These are phyloP conservation scores for Habrosyne pyritoides DNA, from an alignment of 2,888 invertebrate species.

Conservation along the genomic window DNA sequence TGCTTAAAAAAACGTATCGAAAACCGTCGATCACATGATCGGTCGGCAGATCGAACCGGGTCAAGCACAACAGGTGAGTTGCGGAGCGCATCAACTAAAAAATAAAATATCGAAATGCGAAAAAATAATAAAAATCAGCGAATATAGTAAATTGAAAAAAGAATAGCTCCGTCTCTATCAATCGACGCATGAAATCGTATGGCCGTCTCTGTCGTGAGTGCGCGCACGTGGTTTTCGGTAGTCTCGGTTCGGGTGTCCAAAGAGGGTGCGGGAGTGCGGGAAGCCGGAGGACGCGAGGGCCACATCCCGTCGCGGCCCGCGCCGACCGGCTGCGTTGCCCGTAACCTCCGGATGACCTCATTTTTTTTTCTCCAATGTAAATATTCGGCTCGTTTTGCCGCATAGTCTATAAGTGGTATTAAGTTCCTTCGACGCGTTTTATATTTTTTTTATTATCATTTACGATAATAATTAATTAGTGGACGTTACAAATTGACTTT, in stretches of 20 bases:
- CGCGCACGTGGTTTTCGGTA: slow-evolving; percentile 76
- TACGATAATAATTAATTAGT: slow-evolving; percentile 51
- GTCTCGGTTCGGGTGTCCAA: slow-evolving; percentile 45
- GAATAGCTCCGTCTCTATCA: slow-evolving; percentile 59
- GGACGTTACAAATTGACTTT: slow-evolving; percentile 55
- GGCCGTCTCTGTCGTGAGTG: slow-evolving; percentile 61
- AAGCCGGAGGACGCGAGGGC: slow-evolving; percentile 47
- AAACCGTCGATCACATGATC: slow-evolving; percentile 78
- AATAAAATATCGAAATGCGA: slow-evolving; percentile 84
- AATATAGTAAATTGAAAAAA: slow-evolving; percentile 84
- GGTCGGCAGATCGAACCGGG: slow-evolving; percentile 78
- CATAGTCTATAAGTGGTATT: slow-evolving; percentile 82
- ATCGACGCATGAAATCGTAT: slow-evolving; percentile 25
- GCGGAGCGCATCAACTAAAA: slow-evolving; percentile 82
- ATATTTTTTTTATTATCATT: slow-evolving; percentile 44
- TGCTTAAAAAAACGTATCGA: slow-evolving; percentile 61
- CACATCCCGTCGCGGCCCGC: slow-evolving; percentile 81
- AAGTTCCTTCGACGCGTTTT: slow-evolving; percentile 75
- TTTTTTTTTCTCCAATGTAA: slow-evolving; percentile 83
- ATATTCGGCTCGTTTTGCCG: slow-evolving; percentile 81
- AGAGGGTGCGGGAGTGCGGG: slow-evolving; percentile 44
- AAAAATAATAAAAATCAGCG: slow-evolving; percentile 82
- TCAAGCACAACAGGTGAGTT: slow-evolving; percentile 83
- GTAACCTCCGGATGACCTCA: slow-evolving; percentile 83
- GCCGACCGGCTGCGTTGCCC: slow-evolving; percentile 81